Evolutionary conservation across 1,140 invertebrate species (phyloP), one percentile per base, ranked within the genome.

Genomic region (Platyscapa corneri): DNA sequence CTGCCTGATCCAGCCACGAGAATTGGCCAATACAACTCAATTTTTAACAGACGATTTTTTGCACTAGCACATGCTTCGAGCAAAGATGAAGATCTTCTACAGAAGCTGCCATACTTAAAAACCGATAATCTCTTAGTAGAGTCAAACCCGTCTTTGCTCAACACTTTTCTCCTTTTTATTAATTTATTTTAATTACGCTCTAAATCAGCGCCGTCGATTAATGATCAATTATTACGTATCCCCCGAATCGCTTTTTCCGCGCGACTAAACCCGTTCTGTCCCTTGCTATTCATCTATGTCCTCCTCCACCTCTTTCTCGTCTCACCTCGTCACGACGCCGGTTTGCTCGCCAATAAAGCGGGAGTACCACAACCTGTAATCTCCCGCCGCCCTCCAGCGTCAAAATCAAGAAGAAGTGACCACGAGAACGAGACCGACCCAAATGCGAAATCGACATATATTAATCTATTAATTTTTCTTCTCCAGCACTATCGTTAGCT

Each of bases 151-250:
- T 83, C 84, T 84, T 83, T 34, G 1, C 60, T 87, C 88, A 88
- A 87, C 75, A 34, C 46, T 56, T 77, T 89, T 89, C 86, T 84
- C 87, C 86, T 87, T 85, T 85, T 89, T 92, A 92, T 92, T 89
- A 91, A 92, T 92, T 92, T 89, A 89, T 90, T 91, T 91, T 92
- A 90, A 91, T 91, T 91, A 91, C 85, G 87, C 88, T 85, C 70
- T 6, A 8, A 77, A 12, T 42, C 46, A 49, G 8, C 79, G 56
- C 16, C 86, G 84, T 74, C 67, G 76, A 86, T 86, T 90, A 90
- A 91, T 90, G 89, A 89, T 91, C 89, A 91, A 91, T 92, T 91
- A 92, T 90, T 88, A 86, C 87, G 81, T 88, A 88, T 83, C 86
- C 86, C 81, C 30, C 76, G 20, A 74, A 65, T 83, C 86, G 65